Conservation (phyloP, 2,113 vertebrate species). For the Myiozetetes cayanensis region DNA sequence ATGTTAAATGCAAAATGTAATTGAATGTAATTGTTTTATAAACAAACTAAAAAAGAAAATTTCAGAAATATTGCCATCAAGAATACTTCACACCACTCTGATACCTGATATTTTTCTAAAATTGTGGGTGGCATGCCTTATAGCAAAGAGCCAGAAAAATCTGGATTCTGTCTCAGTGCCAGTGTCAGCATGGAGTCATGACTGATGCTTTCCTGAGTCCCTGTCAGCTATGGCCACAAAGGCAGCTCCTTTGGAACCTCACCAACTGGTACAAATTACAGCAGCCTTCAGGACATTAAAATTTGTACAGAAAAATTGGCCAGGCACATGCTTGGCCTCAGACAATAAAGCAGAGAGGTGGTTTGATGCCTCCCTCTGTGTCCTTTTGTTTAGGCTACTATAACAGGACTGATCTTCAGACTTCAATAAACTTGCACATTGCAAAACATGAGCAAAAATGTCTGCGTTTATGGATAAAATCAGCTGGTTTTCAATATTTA, state of each 20-base stretch:
- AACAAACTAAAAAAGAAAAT: neutral
- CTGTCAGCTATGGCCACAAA: neutral
- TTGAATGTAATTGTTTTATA: neutral
- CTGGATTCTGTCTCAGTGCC: neutral
- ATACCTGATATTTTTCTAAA: neutral
- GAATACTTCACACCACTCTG: neutral
- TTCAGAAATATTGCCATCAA: neutral
- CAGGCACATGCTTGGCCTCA: neutral
- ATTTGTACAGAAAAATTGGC: neutral
- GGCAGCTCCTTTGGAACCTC: neutral
- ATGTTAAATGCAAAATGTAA: neutral
- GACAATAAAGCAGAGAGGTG: neutral
- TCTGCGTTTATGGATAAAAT: neutral
- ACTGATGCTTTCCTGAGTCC: slow-evolving; percentile 4
- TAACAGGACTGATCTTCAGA: neutral
- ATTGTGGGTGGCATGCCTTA: neutral
- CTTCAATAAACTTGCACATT: neutral
- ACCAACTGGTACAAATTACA: neutral
- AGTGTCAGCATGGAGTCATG: neutral
- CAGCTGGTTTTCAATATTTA: neutral
- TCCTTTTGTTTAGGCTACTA: neutral
- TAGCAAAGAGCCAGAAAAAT: neutral
- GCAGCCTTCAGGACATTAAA: neutral
- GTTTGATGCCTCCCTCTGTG: neutral
- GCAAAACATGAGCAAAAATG: neutral